Evolutionary conservation across 2,113 vertebrate genomes (phyloP), one percentile per base, ranked within the genome.

Genomic region (Plecturocebus donacophilus): DNA sequence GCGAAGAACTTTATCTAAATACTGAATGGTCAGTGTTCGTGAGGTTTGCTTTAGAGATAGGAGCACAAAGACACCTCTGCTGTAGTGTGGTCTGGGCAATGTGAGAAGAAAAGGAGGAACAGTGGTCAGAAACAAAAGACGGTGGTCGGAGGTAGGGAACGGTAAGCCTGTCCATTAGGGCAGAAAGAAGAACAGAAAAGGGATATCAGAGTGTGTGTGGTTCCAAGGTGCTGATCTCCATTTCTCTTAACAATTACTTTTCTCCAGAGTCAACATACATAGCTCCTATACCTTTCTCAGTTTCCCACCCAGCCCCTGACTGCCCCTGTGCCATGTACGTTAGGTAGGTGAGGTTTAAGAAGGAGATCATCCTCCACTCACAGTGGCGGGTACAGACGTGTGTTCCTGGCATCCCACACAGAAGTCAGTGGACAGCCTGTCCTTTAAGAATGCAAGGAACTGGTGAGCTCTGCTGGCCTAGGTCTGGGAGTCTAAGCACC

Each of bases 111-210:
- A 52, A 85, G 87, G 61, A 40, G 61, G 89, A 80, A 21, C 2
- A 11, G 0, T 47, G 76, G 42, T 52, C 64, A 85, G 89, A 54
- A 64, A 86, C n/a, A 32, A 30, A 52, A 88, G 73, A 70, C 23
- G 75, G 73, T 0, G 0, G 38, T 5, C 2, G 4, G 16, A 21
- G 68, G 47, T 75, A 75, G 66, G 66, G 12, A 77, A 47, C 6
- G 2, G 76, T 7, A 11, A 73, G 49, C 35, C 27, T 58, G 27
- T n/a, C 1, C 0, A 0, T 70, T 5, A 35, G 56, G 35, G 9
- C 35, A 95, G 83, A 81, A 61, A 47, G 68, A 61, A 75, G 77
- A 70, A 40, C 52, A 38, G n/a, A 17, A 92, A 52, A 94, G n/a
- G 70, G 21, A 6, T n/a, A 20, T 14, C 20, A 10, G 49, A 93